Conservation (phyloP, 1,140 invertebrate species). For the Holcopasites calliopsidis region DNA sequence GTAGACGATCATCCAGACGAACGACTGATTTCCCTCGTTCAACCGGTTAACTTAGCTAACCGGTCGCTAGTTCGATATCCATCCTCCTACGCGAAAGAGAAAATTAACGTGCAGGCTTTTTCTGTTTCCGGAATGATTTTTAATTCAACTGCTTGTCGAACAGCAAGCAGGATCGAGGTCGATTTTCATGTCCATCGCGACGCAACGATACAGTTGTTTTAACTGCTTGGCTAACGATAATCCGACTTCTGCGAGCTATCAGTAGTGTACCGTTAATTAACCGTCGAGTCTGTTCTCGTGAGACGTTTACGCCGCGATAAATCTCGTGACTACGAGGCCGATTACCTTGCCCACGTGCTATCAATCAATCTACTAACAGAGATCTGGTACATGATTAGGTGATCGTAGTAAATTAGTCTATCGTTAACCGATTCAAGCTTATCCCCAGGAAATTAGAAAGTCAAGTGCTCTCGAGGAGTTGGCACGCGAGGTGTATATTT, state of each 20-base stretch:
- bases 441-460: too few relatives aligned
- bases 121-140: not conserved
- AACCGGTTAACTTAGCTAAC: not conserved
- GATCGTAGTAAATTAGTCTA: too few relatives aligned
- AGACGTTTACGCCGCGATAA: not conserved
- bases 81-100: not conserved
- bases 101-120: not conserved
- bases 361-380: not conserved
- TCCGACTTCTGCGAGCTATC: slow-evolving; percentile 8
- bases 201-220: slow-evolving; percentile 22
- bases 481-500: too few relatives aligned
- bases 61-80: not conserved
- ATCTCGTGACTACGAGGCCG: too few relatives aligned
- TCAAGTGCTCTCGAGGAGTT: too few relatives aligned
- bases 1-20: not conserved
- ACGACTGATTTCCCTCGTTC: slow-evolving; percentile 17
- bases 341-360: not conserved
- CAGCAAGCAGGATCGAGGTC: slow-evolving; percentile 26
- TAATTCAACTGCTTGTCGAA: not conserved
- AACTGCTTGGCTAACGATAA: not conserved
- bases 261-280: slow-evolving; percentile 26
- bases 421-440: too few relatives aligned
- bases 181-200: slow-evolving; percentile 6
- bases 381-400: not conserved
- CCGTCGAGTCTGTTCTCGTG: slow-evolving; percentile 7